Evolutionary conservation across 2,888 invertebrate genomes (phyloP).

Genomic region (Opisthograptis luteolata): DNA sequence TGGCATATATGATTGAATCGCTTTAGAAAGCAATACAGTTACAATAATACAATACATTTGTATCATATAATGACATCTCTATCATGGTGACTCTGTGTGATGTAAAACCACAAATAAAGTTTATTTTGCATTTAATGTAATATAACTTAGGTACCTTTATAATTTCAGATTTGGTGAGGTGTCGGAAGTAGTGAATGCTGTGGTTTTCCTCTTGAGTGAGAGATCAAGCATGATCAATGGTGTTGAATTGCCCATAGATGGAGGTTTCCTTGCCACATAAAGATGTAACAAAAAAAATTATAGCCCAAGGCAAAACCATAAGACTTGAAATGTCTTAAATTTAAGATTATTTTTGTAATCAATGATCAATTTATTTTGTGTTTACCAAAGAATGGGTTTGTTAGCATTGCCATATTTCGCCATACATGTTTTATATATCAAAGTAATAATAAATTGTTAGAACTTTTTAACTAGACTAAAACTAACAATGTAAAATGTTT

Average conservation of each 20-base stretch:
- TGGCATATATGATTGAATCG: no score
- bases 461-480: no score
- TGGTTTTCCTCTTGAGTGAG: slow-evolving; percentile 90
- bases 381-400: slow-evolving; percentile 21
- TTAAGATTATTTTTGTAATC: slow-evolving; percentile 13
- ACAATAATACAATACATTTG: no score
- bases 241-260: slow-evolving; percentile 90
- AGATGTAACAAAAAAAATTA: slow-evolving; percentile 5
- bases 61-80: no score
- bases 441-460: no score
- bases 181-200: slow-evolving; percentile 91
- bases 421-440: slow-evolving; percentile 1
- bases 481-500: no score
- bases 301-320: slow-evolving; percentile 14
- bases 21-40: no score
- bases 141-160: background rate
- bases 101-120: no score
- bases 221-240: slow-evolving; percentile 93
- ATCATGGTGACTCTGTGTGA: no score
- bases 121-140: background rate
- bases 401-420: slow-evolving; percentile 12
- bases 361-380: slow-evolving; percentile 10
- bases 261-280: slow-evolving; percentile 87
- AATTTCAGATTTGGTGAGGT: slow-evolving; percentile 88
- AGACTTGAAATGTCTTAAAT: slow-evolving; percentile 25